Evolutionary conservation across 2,888 invertebrate species (phyloP), one percentile per base, ranked within the genome.

Genomic region (Spilosoma lubricipeda): DNA sequence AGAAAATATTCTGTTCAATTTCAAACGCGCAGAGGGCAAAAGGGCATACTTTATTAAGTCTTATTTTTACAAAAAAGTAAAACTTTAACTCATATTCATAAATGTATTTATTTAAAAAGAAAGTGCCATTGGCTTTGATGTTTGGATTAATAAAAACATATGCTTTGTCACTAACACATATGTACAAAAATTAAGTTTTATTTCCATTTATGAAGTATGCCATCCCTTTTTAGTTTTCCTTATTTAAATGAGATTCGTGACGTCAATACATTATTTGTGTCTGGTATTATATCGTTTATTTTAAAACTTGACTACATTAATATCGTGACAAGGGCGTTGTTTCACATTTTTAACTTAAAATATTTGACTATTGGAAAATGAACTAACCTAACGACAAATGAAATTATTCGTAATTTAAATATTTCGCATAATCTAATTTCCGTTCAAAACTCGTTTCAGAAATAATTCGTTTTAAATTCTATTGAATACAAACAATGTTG

Each of bases 261-360:
- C 77, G 81, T 84, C 75, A 75, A 72, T 75, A n/a, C 71, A 74
- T 77, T 72, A n/a, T n/a, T n/a, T 78, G 67, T 67, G 70, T 73
- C 75, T 75, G 36, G 65, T 52, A 66, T 52, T 66, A 69, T 77
- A 72, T 73, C 52, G 52, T 69, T 72, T 70, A 36, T 77, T 74
- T 59, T 71, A 69, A 73, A 33, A 64, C 42, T 52, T 36, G 64
- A 68, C 33, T 56, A 48, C 70, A 69, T 18, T 69, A 59, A 81
- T 69, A 18, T 36, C 33, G 30, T 68, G n/a, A 13, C 68, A 48
- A 52, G 23, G 33, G 52, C 0, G 27, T 52, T 30, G 48, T 36
- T 23, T 33, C 20, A 68, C 33, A 52, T 23, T 56, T 56, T 52
- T n/a, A 20, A 36, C 7, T 52, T 36, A 30, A 23, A 36, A 52